phyloP scores from a whole-genome alignment of 2,113 vertebrate species.

The Seriola aureovittata region DNA sequence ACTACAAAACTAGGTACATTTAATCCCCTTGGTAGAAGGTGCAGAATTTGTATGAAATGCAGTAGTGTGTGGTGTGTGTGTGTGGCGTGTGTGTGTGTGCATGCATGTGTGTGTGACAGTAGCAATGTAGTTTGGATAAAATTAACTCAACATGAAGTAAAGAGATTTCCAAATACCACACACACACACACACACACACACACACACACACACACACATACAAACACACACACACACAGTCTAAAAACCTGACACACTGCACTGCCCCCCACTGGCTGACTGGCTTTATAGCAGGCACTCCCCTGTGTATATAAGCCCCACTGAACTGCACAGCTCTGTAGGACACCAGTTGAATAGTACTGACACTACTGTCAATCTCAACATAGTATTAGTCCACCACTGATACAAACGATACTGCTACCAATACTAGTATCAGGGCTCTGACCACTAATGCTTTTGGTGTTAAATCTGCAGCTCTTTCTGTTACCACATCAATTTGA shows the following conservation, averaged over 20 bases:
- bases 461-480: too few relatives aligned
- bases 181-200: not conserved
- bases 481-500: too few relatives aligned
- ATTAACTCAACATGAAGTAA: conserved; percentile 13
- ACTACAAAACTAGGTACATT: conserved; percentile 1
- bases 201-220: conserved; percentile 1
- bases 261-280: conserved; percentile 63
- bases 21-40: not conserved
- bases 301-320: too few relatives aligned
- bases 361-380: not conserved
- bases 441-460: too few relatives aligned
- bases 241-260: conserved; percentile 63
- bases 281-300: conserved; percentile 28
- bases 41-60: not conserved
- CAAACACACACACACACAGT: conserved; percentile 9
- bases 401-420: not conserved
- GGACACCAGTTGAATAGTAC: not conserved
- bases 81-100: not conserved
- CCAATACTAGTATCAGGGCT: not conserved
- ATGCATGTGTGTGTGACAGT: not conserved
- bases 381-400: not conserved
- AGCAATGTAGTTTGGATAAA: conserved; percentile 8
- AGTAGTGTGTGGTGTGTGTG: not conserved
- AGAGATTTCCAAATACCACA: conserved; percentile 13
- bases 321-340: not conserved